Evolutionary conservation across 2,888 invertebrate species (phyloP).

Genomic region (Dexiosoma caninum): DNA sequence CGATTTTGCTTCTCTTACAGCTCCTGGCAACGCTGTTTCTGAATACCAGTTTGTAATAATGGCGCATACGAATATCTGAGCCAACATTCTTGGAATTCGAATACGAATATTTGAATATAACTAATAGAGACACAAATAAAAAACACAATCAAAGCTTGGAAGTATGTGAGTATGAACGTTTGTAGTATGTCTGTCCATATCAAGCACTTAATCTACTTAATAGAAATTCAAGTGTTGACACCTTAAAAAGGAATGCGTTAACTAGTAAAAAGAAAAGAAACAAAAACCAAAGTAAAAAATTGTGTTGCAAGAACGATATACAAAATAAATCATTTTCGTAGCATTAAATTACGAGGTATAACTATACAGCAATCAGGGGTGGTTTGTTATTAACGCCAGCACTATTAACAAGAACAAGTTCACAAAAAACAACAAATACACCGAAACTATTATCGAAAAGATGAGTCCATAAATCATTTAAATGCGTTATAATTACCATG

Average conservation of each 20-base stretch:
- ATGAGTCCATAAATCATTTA: constrained; percentile 64
- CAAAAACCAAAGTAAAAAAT: constrained; percentile 8
- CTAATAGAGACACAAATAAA: not conserved
- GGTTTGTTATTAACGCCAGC: constrained; percentile 33
- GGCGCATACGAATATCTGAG: too few species aligned
- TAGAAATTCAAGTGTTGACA: constrained; percentile 52
- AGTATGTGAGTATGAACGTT: not conserved
- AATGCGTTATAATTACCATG: constrained; percentile 64
- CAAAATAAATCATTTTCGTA: constrained; percentile 46
- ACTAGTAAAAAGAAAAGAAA: not conserved
- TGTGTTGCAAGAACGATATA: not conserved
- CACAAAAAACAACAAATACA: not conserved
- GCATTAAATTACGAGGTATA: not conserved
- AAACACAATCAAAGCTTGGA: not conserved
- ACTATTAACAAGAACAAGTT: not conserved
- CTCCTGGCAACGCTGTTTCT: too few species aligned
- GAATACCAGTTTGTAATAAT: too few species aligned
- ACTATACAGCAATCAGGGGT: constrained; percentile 24
- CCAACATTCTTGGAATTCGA: too few species aligned
- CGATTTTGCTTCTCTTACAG: too few species aligned
- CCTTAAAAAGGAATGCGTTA: constrained; percentile 34
- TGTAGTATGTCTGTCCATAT: not conserved
- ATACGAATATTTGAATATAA: too few species aligned
- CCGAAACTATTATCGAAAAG: constrained; percentile 45
- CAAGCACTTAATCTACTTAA: not conserved